Evolutionary conservation across 1,140 invertebrate species (phyloP).

Genomic region (Drosophila carrolli): DNA sequence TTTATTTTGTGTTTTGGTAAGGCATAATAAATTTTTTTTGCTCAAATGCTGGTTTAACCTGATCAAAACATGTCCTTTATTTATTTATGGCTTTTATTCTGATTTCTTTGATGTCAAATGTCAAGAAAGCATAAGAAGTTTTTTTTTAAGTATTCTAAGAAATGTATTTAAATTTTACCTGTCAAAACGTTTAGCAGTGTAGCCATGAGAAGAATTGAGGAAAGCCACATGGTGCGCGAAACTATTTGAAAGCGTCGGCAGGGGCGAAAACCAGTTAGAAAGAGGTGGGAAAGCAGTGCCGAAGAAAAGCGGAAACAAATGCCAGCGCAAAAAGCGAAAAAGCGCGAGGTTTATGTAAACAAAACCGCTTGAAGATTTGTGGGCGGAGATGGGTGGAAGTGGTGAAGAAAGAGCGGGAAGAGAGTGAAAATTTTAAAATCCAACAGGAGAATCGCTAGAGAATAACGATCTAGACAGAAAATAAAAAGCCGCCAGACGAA

Average conservation of each 20-base stretch:
- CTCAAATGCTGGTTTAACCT: no score
- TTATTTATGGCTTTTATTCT: no score
- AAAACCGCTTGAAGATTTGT: conserved; percentile 23
- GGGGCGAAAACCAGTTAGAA: conserved; percentile 43
- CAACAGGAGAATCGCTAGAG: conserved; percentile 10
- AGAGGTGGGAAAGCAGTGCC: conserved; percentile 31
- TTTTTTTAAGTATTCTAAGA: no score
- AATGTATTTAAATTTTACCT: no score
- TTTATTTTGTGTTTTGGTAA: no score
- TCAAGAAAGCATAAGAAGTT: no score
- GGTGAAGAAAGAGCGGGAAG: neutral
- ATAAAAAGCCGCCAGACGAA: conserved; percentile 19
- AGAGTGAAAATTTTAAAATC: neutral
- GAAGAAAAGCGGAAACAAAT: conserved; percentile 74
- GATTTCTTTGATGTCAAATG: no score
- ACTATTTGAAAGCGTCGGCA: conserved; percentile 50
- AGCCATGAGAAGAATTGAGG: conserved; percentile 61
- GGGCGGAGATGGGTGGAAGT: neutral
- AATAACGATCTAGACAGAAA: conserved; percentile 24
- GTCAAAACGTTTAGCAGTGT: conserved; percentile 14
- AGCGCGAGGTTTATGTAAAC: conserved; percentile 71
- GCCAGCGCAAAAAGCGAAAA: conserved; percentile 15
- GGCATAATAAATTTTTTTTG: no score
- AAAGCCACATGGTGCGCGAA: conserved; percentile 78
- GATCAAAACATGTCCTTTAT: no score